Conservation (phyloP, 1,140 invertebrate species). For the Cyclina sinensis region DNA sequence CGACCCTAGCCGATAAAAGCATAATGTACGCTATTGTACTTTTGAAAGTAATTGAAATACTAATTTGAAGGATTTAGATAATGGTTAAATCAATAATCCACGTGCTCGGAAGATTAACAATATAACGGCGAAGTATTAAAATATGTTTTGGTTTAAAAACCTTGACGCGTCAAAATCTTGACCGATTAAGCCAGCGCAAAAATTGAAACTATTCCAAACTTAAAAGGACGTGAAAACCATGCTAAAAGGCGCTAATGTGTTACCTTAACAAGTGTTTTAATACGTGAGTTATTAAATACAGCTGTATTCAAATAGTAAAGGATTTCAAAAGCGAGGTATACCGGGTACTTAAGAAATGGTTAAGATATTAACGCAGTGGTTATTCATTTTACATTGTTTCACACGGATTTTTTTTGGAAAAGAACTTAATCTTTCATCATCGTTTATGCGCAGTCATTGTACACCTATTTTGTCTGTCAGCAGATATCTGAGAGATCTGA, state of each 20-base stretch:
- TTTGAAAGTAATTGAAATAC: conserved; percentile 30
- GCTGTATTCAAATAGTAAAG: too few species aligned
- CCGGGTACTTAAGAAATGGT: too few species aligned
- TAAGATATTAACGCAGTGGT: too few species aligned
- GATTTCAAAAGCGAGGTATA: too few species aligned
- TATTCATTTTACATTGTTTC: background rate
- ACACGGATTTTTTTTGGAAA: background rate
- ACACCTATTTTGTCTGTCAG: background rate
- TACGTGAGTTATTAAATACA: too few species aligned
- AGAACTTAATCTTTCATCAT: background rate
- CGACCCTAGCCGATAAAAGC: background rate
- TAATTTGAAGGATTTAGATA: background rate
- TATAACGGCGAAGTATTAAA: too few species aligned
- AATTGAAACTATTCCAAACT: too few species aligned
- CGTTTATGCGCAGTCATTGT: background rate
- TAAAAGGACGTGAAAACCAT: too few species aligned
- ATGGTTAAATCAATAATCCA: conserved; percentile 19
- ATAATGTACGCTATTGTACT: conserved; percentile 20
- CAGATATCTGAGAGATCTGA: background rate
- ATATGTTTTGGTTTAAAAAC: background rate
- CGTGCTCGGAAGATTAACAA: too few species aligned
- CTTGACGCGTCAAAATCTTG: background rate
- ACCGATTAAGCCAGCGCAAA: background rate
- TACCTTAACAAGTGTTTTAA: too few species aligned
- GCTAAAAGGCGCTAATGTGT: too few species aligned